Evolutionary conservation across 2,113 vertebrate species (phyloP).

Genomic region (Chionis minor): DNA sequence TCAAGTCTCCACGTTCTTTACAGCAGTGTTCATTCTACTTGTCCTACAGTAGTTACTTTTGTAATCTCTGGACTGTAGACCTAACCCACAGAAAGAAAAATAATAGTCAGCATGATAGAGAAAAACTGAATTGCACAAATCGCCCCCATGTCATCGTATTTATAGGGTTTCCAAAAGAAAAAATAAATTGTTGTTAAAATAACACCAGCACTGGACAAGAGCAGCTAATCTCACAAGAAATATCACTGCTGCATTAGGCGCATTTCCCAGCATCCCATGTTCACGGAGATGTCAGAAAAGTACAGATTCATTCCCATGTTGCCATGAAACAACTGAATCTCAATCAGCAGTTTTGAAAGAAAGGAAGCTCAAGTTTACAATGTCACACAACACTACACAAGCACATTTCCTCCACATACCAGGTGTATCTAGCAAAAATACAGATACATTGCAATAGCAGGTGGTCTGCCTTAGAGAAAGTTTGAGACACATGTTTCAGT

Average conservation of each 20-base stretch:
- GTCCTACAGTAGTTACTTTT: not conserved
- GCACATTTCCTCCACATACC: not conserved
- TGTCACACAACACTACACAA: not conserved
- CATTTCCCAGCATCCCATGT: not conserved
- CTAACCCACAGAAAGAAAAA: not conserved
- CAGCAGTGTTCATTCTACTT: not conserved
- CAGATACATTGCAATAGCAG: not conserved
- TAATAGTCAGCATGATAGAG: not conserved
- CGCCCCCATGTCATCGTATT: rapidly evolving
- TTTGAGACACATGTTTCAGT: not conserved
- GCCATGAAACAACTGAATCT: not conserved
- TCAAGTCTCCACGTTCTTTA: not conserved
- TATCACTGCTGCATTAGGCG: not conserved
- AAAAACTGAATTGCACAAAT: not conserved
- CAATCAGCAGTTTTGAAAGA: not conserved
- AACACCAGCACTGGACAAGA: not conserved
- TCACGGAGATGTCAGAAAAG: not conserved
- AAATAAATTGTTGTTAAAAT: not conserved
- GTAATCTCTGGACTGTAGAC: not conserved
- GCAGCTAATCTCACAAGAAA: not conserved
- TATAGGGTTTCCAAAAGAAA: not conserved
- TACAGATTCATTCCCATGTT: not conserved
- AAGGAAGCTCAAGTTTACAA: not conserved
- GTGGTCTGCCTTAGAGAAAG: not conserved
- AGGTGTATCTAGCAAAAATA: not conserved